Base-by-base conservation (phyloP, 2,797 vertebrate species). In the Loris lydekkerianus region DNA sequence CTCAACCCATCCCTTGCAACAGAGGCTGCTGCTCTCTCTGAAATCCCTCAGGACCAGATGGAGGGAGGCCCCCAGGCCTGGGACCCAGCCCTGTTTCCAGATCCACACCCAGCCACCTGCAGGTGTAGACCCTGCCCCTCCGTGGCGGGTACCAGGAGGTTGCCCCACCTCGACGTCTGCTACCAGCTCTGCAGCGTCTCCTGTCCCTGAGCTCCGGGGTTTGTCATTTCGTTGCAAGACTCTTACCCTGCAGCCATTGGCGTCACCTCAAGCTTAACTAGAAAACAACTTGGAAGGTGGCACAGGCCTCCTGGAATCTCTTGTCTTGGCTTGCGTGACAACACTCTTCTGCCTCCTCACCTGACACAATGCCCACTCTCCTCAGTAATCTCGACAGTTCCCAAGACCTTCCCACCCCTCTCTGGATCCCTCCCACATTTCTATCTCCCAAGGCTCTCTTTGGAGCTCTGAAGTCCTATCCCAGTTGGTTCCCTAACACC, bases 161-260 rank as follows among this genome's bases (percentile, higher is more conserved):
- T 2, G 8, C 27, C 17, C 1, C 49, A 14, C 20, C 0, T 2
- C n/a, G 9, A 37, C 23, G 0, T 34, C 31, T 20, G 63, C n/a
- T 46, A 4, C 49, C 34, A 23, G 56, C 34, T 27, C 77, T 29
- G 29, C 15, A 11, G 29, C 11, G 3, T 46, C 21, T 80, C 21
- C 18, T 27, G 1, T 70, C 15, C 15, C 3, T 34, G 29, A 46
- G 31, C 21, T n/a, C 10, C 2, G 13, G 2, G 5, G 2, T 46
- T 29, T 46, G 65, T 14, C 31, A 46, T 60, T 23, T 27, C 21
- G 8, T 37, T 37, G 63, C 37, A 27, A 53, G 37, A 34, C 29
- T 20, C 37, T 9, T 14, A 23, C 29, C 4, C 49, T 43, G 49
- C 14, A 53, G 11, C 29, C 13, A 46, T 1, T 40, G 61, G 46